phyloP scores from a whole-genome alignment of 2,888 invertebrate species.

The Acheta domesticus region DNA sequence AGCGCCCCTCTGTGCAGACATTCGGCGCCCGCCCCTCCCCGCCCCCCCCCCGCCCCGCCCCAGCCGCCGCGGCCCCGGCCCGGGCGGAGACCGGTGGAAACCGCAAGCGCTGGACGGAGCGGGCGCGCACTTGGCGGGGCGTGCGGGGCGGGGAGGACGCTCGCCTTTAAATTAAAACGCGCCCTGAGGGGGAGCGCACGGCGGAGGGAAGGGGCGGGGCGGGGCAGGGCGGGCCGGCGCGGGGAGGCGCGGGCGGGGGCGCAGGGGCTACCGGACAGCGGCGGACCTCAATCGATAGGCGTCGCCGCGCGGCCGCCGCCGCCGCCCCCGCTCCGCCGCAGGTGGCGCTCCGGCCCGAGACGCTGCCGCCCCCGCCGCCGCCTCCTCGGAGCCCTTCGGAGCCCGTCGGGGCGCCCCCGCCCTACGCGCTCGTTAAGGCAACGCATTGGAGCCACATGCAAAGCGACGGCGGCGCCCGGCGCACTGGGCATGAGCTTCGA shows the following conservation, averaged over 20 bases:
- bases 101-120: constrained; percentile 5
- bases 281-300: constrained; percentile 18
- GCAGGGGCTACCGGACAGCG: neutral
- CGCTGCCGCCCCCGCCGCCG: no score
- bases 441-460: no score
- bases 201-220: neutral
- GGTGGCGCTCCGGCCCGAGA: neutral
- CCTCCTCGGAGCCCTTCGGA: no score
- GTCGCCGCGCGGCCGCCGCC: neutral
- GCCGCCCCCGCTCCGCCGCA: neutral
- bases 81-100: constrained; percentile 1
- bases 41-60: neutral
- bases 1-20: no score
- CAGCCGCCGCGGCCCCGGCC: neutral
- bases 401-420: no score
- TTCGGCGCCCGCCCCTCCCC: no score
- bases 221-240: neutral
- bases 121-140: neutral
- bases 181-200: neutral
- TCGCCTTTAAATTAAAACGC: constrained; percentile 18
- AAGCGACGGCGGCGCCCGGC: no score
- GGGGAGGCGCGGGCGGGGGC: neutral
- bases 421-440: no score
- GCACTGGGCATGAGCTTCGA: no score
- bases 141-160: neutral